A percentile compares a stretch with the other conserved stretches of the same genome.
Conservation (phyloP, 37 sponge, comb jelly and placozoan genomes). For the Aphrocallistes beatrix region DNA sequence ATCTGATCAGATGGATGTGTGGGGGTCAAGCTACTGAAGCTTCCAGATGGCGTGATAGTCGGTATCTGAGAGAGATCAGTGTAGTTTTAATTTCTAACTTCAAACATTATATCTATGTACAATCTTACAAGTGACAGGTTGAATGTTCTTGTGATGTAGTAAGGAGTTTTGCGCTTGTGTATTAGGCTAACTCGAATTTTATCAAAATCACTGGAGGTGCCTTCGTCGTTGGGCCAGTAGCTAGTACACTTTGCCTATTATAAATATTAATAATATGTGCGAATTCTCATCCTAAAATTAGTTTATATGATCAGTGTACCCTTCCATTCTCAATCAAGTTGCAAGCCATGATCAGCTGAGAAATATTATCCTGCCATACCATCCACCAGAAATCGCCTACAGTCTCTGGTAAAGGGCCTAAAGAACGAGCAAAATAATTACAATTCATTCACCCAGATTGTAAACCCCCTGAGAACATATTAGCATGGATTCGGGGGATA, state of each 20-base stretch:
- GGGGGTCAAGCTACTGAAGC: background rate
- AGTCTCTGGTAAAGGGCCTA: background rate
- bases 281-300: too few species aligned
- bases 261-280: too few species aligned
- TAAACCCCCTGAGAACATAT: too few species aligned
- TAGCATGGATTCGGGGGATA: too few species aligned
- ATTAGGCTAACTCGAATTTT: background rate
- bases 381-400: conserved; percentile 5
- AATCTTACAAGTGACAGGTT: background rate
- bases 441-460: background rate
- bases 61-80: too few species aligned
- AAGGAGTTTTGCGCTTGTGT: background rate
- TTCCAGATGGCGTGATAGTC: background rate
- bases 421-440: background rate
- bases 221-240: background rate
- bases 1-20: background rate
- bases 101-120: background rate
- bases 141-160: background rate
- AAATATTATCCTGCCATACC: background rate
- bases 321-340: background rate
- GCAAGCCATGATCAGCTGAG: conserved; percentile 7
- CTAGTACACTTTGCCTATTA: background rate
- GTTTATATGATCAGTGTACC: too few species aligned
- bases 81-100: background rate
- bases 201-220: background rate